Percentiles rank a stretch among this genome's conserved stretches.
Conservation (phyloP, 1,140 invertebrate species). For the Drosophila prosaltans region DNA sequence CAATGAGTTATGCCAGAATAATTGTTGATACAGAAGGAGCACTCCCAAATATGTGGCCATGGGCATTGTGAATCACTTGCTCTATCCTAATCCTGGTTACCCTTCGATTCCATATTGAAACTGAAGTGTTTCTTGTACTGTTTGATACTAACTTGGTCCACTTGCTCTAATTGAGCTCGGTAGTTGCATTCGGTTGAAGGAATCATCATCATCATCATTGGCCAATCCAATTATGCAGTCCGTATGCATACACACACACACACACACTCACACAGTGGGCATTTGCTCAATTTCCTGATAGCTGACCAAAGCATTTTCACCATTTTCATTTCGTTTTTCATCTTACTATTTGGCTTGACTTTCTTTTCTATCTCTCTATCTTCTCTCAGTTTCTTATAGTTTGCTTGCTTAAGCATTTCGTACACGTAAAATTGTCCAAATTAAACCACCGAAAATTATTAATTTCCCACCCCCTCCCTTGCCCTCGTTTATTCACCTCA, state of each 20-base stretch:
- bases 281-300: conserved; percentile 50
- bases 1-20: conserved; percentile 12
- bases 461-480: conserved; percentile 53
- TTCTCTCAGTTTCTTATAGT: conserved; percentile 5
- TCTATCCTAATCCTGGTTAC: background rate
- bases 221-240: conserved; percentile 73
- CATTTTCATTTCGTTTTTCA: conserved; percentile 49
- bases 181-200: conserved; percentile 31
- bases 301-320: conserved; percentile 58
- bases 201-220: background rate
- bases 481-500: background rate
- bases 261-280: conserved; percentile 6
- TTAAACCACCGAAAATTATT: conserved; percentile 74
- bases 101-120: background rate
- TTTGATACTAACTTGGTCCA: conserved; percentile 5
- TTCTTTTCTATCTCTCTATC: conserved; percentile 23
- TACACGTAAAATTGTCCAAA: conserved; percentile 66
- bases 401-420: conserved; percentile 46
- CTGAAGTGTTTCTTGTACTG: background rate
- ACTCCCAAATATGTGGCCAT: background rate
- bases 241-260: conserved; percentile 14
- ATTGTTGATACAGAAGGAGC: conserved; percentile 3
- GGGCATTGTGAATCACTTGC: background rate
- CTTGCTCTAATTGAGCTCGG: conserved; percentile 50
- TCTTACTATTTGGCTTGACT: background rate